These are phyloP conservation scores for Pocillopora grandis DNA, from an alignment of 92 coral and sea anemone species.

Conservation along the genomic window DNA sequence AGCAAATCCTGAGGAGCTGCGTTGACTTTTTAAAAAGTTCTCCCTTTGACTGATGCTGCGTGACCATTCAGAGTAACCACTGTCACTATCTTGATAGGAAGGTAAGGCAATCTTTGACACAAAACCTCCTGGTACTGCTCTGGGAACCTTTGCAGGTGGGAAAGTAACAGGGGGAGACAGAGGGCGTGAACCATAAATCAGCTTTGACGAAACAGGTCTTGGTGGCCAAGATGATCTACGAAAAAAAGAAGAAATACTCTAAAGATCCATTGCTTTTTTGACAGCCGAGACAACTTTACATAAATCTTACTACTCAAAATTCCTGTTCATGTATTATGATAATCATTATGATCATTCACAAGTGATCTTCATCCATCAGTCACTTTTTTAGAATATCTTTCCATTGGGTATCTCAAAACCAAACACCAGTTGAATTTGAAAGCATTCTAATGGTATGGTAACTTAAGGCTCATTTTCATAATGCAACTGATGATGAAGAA, in stretches of 20 bases:
- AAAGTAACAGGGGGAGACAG: slow-evolving; percentile 67
- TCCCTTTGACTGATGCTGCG: slow-evolving; percentile 60
- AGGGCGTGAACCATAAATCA: slow-evolving; percentile 53
- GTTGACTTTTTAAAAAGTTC: slow-evolving; percentile 37
- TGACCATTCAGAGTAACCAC: slow-evolving; percentile 88
- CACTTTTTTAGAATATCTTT: too few relatives aligned
- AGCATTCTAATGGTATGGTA: neutral
- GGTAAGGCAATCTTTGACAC: slow-evolving; percentile 69
- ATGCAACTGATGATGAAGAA: neutral
- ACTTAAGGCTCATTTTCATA: too few relatives aligned
- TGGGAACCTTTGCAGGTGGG: slow-evolving; percentile 63
- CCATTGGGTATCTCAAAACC: too few relatives aligned
- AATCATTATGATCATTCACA: too few relatives aligned
- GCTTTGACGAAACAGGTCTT: slow-evolving; percentile 33
- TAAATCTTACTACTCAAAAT: too few relatives aligned
- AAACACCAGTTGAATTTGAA: too few relatives aligned
- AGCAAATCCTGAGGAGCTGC: neutral
- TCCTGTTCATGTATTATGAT: too few relatives aligned
- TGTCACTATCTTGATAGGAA: slow-evolving; percentile 53
- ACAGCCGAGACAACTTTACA: too few relatives aligned
- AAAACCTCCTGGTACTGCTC: slow-evolving; percentile 47
- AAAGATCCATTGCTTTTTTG: too few relatives aligned
- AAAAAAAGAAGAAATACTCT: neutral
- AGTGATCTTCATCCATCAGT: too few relatives aligned
- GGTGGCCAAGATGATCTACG: slow-evolving; percentile 78